phyloP scores from a whole-genome alignment of 1,140 invertebrate genomes.

The Platyscapa corneri region DNA sequence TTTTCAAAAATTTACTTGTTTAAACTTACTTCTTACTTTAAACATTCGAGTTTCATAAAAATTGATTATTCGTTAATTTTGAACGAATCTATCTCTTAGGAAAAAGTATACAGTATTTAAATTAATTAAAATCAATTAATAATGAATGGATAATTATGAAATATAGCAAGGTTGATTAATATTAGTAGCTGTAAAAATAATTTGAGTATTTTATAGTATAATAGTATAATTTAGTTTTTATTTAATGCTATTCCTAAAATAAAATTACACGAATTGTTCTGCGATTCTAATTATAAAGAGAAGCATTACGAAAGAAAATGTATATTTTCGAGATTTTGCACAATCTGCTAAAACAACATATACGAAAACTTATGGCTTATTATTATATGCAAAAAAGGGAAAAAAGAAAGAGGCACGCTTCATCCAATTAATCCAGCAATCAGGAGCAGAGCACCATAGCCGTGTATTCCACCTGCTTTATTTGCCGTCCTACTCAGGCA shows the following conservation, averaged over 20 bases:
- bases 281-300: background rate
- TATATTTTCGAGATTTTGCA: conserved; percentile 21
- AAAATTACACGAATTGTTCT: background rate
- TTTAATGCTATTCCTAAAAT: background rate
- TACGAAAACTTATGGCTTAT: background rate
- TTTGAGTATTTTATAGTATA: background rate
- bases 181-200: background rate
- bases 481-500: conserved; percentile 57
- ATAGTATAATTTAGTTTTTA: background rate
- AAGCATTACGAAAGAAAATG: background rate
- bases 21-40: no score
- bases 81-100: background rate
- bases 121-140: background rate
- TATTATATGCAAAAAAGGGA: conserved; percentile 6
- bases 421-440: conserved; percentile 66
- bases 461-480: conserved; percentile 61
- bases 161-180: background rate
- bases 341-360: conserved; percentile 13
- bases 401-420: conserved; percentile 38
- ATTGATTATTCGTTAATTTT: background rate
- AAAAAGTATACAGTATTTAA: background rate
- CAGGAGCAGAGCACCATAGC: conserved; percentile 59
- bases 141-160: background rate
- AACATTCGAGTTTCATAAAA: background rate
- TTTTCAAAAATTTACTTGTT: no score